Evolutionary conservation across 1,140 invertebrate species (phyloP), one percentile per base, ranked within the genome.

Genomic region (Polyergus mexicanus): DNA sequence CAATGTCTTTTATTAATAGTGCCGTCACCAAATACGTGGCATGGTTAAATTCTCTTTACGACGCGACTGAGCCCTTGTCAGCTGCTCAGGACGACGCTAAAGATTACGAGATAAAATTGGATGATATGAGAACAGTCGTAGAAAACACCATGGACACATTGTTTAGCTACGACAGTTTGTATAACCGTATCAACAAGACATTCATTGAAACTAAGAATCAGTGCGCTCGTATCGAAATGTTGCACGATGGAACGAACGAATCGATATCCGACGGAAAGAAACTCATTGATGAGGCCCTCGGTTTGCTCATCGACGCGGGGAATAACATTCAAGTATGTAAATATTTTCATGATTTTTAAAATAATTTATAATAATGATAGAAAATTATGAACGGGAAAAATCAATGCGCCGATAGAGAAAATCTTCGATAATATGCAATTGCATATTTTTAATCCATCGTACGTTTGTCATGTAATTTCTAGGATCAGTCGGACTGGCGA

Each of bases 21-120:
- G 92, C 92, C 1, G 80, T 89, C 2, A 85, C 83, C 3, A 91
- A 94, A 35, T 93, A 94, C 47, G 95, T 81, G 22, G 92, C 71
- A 77, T 96, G 68, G 95, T 94, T 92, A 84, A 95, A 89, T 95
- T 94, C 86, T 62, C 86, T 87, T 0, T 94, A 95, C 0, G 95
- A 95, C 63, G 90, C 92, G 0, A 92, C 93, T 6, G 94, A 95
- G 68, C 94, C 95, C 38, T 83, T 96, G 0, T 84, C 76, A 13
- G 91, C 93, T n/a, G 86, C 93, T 0, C 93, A 92, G 77, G 89
- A 91, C 3, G 92, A 92, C 10, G 91, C 89, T 2, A 86, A 93
- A 32, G 91, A 93, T 83, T 93, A 93, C 72, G 90, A 89, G 1
- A 65, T 69, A 3, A 95, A 95, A 83, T 38, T 95, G 5, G 89